Conservation (phyloP, 37 sponge, comb jelly and placozoan species). For the Geodia barretti region DNA sequence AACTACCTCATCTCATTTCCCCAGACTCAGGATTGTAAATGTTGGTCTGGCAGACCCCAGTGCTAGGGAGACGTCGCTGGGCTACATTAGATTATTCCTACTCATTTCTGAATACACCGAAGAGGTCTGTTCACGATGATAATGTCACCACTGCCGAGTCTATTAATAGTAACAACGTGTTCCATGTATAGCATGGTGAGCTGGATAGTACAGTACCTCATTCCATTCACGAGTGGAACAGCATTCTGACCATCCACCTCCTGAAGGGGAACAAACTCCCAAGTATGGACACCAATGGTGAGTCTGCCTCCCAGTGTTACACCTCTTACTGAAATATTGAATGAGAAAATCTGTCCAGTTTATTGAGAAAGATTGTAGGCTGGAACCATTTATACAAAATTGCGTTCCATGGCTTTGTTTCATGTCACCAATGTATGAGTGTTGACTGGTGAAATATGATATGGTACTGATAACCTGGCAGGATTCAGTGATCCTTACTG, state of each 20-base stretch:
- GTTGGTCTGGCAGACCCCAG: conserved; percentile 31
- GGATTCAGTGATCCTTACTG: conserved; percentile 93
- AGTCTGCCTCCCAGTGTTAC: too few relatives aligned
- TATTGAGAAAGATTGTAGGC: too few relatives aligned
- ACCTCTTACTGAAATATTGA: too few relatives aligned
- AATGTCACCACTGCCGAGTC: not conserved
- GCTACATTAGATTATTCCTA: conserved; percentile 40
- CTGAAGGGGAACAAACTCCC: conserved; percentile 73
- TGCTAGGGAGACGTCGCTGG: conserved; percentile 23
- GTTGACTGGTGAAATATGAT: not conserved
- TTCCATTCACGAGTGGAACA: conserved; percentile 12
- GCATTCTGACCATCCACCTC: conserved; percentile 68
- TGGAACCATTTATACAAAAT: not conserved
- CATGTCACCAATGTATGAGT: not conserved
- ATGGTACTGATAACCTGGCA: not conserved
- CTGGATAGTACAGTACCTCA: not conserved
- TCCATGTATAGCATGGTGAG: not conserved
- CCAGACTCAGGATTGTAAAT: conserved; percentile 16
- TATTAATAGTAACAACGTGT: too few relatives aligned
- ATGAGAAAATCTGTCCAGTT: too few relatives aligned
- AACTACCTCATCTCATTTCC: not conserved
- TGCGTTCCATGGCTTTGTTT: not conserved
- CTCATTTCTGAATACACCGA: conserved; percentile 2
- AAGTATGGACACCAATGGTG: conserved; percentile 90
- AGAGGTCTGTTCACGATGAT: not conserved